Evolutionary conservation across 2,113 vertebrate genomes (phyloP).

Genomic region (Origma solitaria): DNA sequence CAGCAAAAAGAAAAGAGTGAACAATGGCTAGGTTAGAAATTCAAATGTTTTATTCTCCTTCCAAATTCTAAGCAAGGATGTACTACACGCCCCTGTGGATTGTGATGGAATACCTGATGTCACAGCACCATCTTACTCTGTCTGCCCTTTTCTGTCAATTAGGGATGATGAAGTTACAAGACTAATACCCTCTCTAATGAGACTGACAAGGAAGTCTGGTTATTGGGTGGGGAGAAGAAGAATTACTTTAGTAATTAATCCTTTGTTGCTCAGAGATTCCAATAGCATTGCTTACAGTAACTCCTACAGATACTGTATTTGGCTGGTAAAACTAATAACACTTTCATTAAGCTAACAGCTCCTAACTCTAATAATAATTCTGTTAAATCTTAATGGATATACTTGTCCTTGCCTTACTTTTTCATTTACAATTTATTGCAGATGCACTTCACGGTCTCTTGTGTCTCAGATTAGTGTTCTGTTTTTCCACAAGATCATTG

Average conservation of each 20-base stretch:
- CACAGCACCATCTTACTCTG: background rate
- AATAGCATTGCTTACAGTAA: background rate
- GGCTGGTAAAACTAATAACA: background rate
- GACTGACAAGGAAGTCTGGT: background rate
- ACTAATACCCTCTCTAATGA: background rate
- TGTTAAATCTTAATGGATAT: background rate
- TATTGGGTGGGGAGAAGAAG: background rate
- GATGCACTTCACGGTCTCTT: background rate
- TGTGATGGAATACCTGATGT: background rate
- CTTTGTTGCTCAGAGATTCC: background rate
- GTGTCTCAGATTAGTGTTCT: background rate
- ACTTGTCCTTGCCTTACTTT: background rate
- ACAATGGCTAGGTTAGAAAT: background rate
- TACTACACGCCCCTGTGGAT: background rate
- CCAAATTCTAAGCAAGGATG: background rate
- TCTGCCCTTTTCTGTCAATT: background rate
- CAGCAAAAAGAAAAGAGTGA: background rate
- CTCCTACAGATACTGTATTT: background rate
- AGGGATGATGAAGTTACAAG: background rate
- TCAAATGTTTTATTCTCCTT: background rate
- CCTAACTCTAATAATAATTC: background rate
- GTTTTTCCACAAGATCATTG: background rate
- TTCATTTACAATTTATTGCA: background rate
- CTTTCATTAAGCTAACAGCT: conserved; percentile 16
- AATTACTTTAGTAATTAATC: background rate